Evolutionary conservation across 2,888 invertebrate species (phyloP).

Genomic region (Parasteatoda lunata): DNA sequence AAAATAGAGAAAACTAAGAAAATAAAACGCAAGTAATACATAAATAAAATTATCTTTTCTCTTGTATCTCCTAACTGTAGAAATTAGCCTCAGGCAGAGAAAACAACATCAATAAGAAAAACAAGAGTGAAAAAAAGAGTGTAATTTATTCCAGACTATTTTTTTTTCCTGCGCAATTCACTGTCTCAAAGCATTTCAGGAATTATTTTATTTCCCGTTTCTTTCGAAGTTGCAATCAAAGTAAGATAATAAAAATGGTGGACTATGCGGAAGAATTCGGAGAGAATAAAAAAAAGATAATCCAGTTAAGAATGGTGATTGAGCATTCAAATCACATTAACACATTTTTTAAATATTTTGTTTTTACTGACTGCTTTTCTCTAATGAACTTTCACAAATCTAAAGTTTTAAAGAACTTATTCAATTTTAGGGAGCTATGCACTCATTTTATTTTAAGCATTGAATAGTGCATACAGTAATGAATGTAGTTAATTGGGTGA

Average conservation of each 20-base stretch:
- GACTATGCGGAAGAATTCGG: neutral
- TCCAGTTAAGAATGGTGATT: constrained; percentile 12
- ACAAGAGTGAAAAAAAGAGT: neutral
- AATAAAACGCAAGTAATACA: neutral
- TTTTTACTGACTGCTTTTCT: neutral
- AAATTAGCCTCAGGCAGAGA: neutral
- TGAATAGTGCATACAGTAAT: neutral
- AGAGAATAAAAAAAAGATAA: constrained; percentile 10
- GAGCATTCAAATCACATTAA: constrained; percentile 22
- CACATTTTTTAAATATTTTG: neutral
- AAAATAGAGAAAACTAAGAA: too few relatives aligned
- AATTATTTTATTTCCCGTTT: neutral
- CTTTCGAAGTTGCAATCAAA: neutral
- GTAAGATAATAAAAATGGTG: neutral
- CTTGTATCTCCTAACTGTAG: neutral
- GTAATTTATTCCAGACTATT: neutral
- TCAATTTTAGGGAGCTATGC: neutral
- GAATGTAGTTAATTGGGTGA: constrained; percentile 5
- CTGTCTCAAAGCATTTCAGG: neutral
- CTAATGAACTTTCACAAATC: neutral
- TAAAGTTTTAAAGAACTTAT: neutral
- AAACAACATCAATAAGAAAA: neutral
- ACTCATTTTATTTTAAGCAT: neutral
- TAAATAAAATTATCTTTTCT: constrained; percentile 16
- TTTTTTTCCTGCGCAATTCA: neutral